phyloP scores from a whole-genome alignment of 1,140 invertebrate species.

The Parasteatoda tepidariorum region DNA sequence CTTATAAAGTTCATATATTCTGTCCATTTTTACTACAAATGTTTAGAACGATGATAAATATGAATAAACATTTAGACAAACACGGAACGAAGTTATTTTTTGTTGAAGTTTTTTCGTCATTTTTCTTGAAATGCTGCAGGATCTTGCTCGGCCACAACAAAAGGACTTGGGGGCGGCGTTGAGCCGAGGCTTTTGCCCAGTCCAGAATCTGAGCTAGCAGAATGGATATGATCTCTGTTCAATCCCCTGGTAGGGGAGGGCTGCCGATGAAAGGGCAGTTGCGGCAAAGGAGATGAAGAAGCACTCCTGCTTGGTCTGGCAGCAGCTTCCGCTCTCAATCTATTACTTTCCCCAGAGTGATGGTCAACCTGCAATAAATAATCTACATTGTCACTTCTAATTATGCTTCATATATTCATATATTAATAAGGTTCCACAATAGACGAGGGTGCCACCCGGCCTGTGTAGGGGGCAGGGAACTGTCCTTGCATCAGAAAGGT shows the following conservation, averaged over 20 bases:
- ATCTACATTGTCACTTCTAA: no score
- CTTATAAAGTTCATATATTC: background rate
- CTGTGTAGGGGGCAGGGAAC: no score
- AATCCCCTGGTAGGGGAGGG: conserved; percentile 52
- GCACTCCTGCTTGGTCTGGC: conserved; percentile 61
- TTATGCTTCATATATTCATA: no score
- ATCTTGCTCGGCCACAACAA: conserved; percentile 41
- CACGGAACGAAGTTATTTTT: background rate
- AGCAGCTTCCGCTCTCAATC: conserved; percentile 35
- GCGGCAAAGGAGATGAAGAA: conserved; percentile 57
- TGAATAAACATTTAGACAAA: background rate
- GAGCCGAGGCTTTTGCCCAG: conserved; percentile 63
- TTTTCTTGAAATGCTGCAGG: conserved; percentile 38
- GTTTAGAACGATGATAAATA: background rate
- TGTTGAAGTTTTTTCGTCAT: no score
- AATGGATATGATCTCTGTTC: conserved; percentile 62
- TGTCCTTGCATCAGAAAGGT: no score
- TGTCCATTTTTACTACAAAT: background rate
- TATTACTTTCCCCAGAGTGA: conserved; percentile 16
- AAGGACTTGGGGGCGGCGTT: conserved; percentile 63
- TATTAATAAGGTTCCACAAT: no score
- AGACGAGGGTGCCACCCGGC: no score
- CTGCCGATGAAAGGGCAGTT: conserved; percentile 53
- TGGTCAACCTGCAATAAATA: conserved; percentile 57
- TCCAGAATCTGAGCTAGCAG: conserved; percentile 64